Evolutionary conservation across 1,140 invertebrate species (phyloP).

Genomic region (Oryctes rhinoceros): DNA sequence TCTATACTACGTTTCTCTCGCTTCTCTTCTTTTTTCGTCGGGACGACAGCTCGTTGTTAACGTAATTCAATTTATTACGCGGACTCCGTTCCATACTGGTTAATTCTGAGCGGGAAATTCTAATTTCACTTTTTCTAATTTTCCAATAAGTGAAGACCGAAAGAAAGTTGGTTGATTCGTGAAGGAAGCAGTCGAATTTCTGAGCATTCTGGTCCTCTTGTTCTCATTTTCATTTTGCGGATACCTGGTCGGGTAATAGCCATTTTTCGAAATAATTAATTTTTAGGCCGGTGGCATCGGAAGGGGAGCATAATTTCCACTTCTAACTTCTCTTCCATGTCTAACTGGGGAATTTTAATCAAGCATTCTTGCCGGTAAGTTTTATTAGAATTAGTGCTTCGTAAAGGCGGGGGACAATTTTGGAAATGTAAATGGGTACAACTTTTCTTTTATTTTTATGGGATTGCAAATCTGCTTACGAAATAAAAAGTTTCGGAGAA

Average conservation of each 20-base stretch:
- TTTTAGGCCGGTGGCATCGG: not conserved
- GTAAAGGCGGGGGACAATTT: not conserved
- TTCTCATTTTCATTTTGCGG: not conserved
- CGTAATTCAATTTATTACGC: constrained; percentile 29
- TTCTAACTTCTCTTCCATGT: not conserved
- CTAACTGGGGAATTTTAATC: constrained; percentile 24
- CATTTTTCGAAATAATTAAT: constrained; percentile 27
- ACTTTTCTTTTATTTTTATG: not conserved
- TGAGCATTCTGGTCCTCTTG: not conserved
- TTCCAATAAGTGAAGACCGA: constrained; percentile 12
- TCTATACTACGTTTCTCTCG: not conserved
- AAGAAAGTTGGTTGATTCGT: not conserved
- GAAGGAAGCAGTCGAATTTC: not conserved
- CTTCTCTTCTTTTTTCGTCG: not conserved
- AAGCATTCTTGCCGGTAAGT: not conserved
- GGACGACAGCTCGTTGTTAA: not conserved
- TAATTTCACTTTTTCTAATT: constrained; percentile 35
- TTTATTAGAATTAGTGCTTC: constrained; percentile 24
- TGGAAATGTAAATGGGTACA: constrained; percentile 18
- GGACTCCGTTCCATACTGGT: not conserved
- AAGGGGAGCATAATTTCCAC: not conserved
- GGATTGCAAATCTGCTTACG: not conserved
- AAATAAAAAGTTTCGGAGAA: not conserved
- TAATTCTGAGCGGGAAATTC: constrained; percentile 29
- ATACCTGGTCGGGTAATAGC: not conserved